phyloP scores from a whole-genome alignment of 2,888 invertebrate species.

The Vannuccia rotundouncinata region DNA sequence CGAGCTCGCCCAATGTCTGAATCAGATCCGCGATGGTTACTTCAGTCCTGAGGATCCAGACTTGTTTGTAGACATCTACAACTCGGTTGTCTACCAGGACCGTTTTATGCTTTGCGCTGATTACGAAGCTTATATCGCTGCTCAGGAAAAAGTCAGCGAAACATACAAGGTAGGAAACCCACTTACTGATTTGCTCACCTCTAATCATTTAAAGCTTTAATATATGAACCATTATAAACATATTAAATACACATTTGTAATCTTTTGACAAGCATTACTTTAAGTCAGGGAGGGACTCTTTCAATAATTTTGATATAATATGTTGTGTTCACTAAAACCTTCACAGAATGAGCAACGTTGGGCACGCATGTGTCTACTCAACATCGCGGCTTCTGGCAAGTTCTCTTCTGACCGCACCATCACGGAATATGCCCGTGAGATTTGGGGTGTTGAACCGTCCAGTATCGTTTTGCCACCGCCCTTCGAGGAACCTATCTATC shows the following conservation, averaged over 20 bases:
- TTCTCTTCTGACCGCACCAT: constrained; percentile 89
- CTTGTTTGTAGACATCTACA: constrained; percentile 79
- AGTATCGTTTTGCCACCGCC: constrained; percentile 88
- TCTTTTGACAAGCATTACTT: no score
- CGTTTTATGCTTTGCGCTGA: constrained; percentile 86
- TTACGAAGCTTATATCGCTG: constrained; percentile 83
- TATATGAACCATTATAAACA: no score
- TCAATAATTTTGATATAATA: no score
- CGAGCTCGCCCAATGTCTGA: constrained; percentile 83
- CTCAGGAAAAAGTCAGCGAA: constrained; percentile 78
- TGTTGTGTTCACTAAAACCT: no score
- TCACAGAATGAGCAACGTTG: constrained; percentile 76
- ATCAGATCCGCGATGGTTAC: constrained; percentile 87
- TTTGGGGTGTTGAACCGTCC: constrained; percentile 87
- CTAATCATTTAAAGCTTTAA: no score
- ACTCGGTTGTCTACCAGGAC: constrained; percentile 80
- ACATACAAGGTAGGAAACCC: constrained; percentile 71
- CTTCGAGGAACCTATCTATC: constrained; percentile 34
- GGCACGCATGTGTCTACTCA: constrained; percentile 89
- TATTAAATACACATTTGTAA: no score
- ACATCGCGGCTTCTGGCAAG: constrained; percentile 95
- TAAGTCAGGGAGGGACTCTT: no score
- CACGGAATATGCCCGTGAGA: constrained; percentile 86
- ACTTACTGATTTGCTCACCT: background rate
- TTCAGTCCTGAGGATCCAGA: constrained; percentile 84